A percentile compares a stretch with the other conserved stretches of the same genome.
Conservation (phyloP, 2,888 invertebrate species). For the Atherix ibis region DNA sequence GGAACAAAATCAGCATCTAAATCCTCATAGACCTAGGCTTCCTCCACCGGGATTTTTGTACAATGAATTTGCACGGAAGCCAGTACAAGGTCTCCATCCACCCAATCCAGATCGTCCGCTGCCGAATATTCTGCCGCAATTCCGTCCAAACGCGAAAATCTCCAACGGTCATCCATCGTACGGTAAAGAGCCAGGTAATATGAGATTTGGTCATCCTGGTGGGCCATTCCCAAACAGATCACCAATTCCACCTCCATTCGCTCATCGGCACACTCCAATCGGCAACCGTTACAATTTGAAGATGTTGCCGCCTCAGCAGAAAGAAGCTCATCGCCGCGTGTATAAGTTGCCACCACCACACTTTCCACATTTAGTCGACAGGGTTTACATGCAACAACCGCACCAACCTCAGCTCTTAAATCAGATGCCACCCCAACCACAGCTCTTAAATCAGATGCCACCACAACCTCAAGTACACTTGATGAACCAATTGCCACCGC, state of each 20-base stretch:
- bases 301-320: conserved; percentile 1
- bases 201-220: conserved; percentile 18
- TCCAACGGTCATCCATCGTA: conserved; percentile 31
- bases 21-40: conserved; percentile 12
- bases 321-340: conserved; percentile 21
- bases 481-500: conserved; percentile 6
- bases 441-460: conserved; percentile 8
- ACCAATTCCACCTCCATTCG: conserved; percentile 23
- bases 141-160: conserved; percentile 48
- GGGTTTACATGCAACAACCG: conserved; percentile 19
- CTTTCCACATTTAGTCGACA: conserved; percentile 16
- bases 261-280: conserved; percentile 22
- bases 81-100: conserved; percentile 17
- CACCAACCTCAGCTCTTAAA: conserved; percentile 12
- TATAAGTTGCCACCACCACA: conserved; percentile 19
- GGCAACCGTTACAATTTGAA: conserved; percentile 4
- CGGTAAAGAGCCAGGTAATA: conserved; percentile 27
- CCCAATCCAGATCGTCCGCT: conserved; percentile 25
- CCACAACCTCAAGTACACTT: conserved; percentile 3
- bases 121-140: conserved; percentile 56
- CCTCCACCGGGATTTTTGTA: conserved; percentile 7
- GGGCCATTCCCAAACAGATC: conserved; percentile 17
- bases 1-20: conserved; percentile 15
- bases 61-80: conserved; percentile 14
- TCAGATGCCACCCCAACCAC: conserved; percentile 13